Percentiles rank a stretch among this genome's conserved stretches.
Conservation (phyloP, 2,888 invertebrate species). For the Troilus luridus region DNA sequence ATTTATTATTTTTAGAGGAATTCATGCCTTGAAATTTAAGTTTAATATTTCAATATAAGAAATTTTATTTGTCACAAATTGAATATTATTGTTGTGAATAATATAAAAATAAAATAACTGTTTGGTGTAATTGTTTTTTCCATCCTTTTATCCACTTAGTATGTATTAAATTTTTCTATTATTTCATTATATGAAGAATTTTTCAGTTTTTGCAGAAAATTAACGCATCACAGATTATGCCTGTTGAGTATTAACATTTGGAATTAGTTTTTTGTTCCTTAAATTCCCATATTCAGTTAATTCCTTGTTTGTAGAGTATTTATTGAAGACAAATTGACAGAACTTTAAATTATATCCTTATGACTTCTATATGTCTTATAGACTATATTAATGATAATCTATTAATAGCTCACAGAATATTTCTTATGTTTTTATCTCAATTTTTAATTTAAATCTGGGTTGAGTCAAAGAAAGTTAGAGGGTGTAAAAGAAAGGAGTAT, state of each 20-base stretch:
- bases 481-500: too few relatives aligned
- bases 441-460: too few relatives aligned
- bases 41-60: constrained; percentile 57
- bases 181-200: not conserved
- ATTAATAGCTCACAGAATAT: too few relatives aligned
- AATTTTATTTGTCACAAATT: constrained; percentile 55
- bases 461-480: too few relatives aligned
- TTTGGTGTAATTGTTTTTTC: constrained; percentile 20
- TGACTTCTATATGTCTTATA: too few relatives aligned
- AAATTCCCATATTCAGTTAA: too few relatives aligned
- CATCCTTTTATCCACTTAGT: not conserved
- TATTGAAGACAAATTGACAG: too few relatives aligned
- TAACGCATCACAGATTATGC: not conserved
- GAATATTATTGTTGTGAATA: constrained; percentile 59
- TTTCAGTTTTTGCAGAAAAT: not conserved
- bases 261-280: too few relatives aligned
- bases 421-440: too few relatives aligned
- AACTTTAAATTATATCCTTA: too few relatives aligned
- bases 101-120: constrained; percentile 52
- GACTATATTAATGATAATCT: too few relatives aligned
- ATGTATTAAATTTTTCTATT: not conserved
- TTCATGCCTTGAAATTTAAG: constrained; percentile 51
- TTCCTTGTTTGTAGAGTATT: too few relatives aligned
- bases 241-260: not conserved
- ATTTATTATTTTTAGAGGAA: constrained; percentile 56